A percentile compares a stretch with the other conserved stretches of the same genome.
Evolutionary conservation across 1,140 invertebrate genomes (phyloP).

Genomic region (Nebria ingens): DNA sequence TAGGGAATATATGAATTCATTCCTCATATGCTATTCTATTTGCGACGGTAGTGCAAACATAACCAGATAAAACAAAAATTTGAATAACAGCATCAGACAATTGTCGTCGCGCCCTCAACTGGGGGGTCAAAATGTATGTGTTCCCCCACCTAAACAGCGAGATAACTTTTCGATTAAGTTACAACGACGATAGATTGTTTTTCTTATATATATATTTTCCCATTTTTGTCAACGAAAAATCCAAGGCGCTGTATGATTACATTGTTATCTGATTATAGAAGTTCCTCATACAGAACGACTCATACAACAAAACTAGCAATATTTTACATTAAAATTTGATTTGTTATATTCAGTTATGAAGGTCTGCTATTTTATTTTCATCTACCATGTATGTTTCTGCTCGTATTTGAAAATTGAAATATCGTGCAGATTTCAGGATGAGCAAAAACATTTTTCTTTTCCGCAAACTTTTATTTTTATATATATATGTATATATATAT

Average conservation of each 20-base stretch:
- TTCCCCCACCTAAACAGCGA: constrained; percentile 5
- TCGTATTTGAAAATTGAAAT: too few species aligned
- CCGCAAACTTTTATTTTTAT: too few species aligned
- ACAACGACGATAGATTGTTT: constrained; percentile 22
- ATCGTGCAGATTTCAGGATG: too few species aligned
- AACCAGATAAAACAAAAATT: constrained; percentile 23
- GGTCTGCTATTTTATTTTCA: too few species aligned
- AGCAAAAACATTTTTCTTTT: too few species aligned
- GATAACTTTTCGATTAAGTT: constrained; percentile 29
- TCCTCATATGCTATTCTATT: not conserved
- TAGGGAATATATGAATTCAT: too few species aligned
- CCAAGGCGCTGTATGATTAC: constrained; percentile 14
- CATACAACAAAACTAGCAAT: not conserved
- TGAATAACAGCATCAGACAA: constrained; percentile 22
- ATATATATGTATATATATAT: too few species aligned
- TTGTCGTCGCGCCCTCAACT: constrained; percentile 12
- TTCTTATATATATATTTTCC: constrained; percentile 10
- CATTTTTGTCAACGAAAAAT: constrained; percentile 10
- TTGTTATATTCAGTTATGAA: not conserved
- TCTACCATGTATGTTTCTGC: too few species aligned
- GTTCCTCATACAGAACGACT: constrained; percentile 11
- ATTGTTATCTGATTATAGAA: constrained; percentile 22
- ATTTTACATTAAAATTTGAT: constrained; percentile 7
- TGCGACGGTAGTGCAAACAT: not conserved
- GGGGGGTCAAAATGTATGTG: not conserved